Evolutionary conservation across 2,888 invertebrate species (phyloP).

Genomic region (Myopa testacea): DNA sequence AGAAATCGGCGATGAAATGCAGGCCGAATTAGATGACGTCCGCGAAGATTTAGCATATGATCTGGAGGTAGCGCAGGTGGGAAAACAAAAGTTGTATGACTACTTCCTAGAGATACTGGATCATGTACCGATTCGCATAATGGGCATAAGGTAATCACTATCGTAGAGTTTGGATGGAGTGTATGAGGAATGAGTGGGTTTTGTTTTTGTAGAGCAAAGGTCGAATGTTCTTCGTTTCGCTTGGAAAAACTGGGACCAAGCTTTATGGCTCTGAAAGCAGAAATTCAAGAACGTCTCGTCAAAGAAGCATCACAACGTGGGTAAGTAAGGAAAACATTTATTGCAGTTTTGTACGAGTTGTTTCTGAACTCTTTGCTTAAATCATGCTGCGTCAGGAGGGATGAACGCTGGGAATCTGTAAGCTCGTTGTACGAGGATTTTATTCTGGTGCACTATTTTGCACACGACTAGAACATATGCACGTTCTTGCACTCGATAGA

Average conservation of each 20-base stretch:
- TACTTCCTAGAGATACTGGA: conserved; percentile 78
- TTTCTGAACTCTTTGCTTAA: neutral
- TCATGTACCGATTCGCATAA: conserved; percentile 74
- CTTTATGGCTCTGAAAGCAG: conserved; percentile 71
- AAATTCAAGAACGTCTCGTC: conserved; percentile 73
- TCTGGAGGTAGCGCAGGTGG: conserved; percentile 77
- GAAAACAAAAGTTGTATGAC: conserved; percentile 73
- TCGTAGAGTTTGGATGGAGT: neutral
- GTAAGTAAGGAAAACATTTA: conserved; percentile 52
- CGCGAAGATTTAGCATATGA: conserved; percentile 77
- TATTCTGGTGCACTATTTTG: neutral
- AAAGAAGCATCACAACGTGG: conserved; percentile 69
- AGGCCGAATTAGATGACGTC: conserved; percentile 74
- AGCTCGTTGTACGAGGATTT: neutral
- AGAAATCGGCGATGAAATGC: conserved; percentile 73
- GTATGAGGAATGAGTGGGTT: neutral
- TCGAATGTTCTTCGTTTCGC: conserved; percentile 72
- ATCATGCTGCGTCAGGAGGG: conserved; percentile 1
- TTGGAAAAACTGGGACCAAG: conserved; percentile 73
- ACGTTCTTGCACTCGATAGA: neutral
- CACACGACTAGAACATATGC: neutral
- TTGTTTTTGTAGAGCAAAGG: conserved; percentile 1
- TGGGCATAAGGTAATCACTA: conserved; percentile 71
- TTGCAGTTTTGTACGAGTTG: neutral
- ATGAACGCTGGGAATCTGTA: neutral